These are phyloP conservation scores for Bombus huntii DNA, from an alignment of 1,140 invertebrate genomes.

Conservation along the genomic window DNA sequence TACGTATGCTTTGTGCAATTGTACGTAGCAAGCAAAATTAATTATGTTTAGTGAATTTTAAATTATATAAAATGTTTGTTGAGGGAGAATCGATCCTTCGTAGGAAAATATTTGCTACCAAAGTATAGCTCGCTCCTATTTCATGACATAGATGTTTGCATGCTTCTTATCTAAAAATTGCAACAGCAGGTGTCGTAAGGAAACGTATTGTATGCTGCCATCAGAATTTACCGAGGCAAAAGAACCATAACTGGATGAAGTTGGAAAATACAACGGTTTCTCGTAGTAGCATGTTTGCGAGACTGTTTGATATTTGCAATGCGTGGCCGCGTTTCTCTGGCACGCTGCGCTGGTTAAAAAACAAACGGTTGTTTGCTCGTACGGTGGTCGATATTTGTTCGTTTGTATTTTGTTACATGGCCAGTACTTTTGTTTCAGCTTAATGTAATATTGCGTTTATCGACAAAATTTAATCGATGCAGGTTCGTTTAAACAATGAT, in stretches of 20 bases:
- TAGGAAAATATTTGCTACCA: not conserved
- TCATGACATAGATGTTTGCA: not conserved
- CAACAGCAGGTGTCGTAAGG: not conserved
- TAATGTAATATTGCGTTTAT: constrained; percentile 9
- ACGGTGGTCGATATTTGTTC: not conserved
- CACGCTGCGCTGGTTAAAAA: not conserved
- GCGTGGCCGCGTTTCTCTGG: not conserved
- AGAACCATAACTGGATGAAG: constrained; percentile 14
- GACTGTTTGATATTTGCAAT: constrained; percentile 22
- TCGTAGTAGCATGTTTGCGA: not conserved
- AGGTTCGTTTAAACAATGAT: not conserved
- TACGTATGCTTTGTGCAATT: too few species aligned
- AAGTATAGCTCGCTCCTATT: not conserved
- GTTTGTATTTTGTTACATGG: constrained; percentile 7
- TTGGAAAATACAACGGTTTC: not conserved
- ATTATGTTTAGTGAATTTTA: too few species aligned
- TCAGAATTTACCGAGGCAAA: constrained; percentile 9
- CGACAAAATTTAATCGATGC: not conserved
- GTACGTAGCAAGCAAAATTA: too few species aligned
- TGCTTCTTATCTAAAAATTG: not conserved
- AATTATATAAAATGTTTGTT: not conserved
- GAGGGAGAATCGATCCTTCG: not conserved
- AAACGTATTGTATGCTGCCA: not conserved
- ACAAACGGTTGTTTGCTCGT: not conserved
- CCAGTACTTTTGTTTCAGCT: not conserved